phyloP scores from a whole-genome alignment of 1,140 invertebrate species.

The Nephila pilipes region DNA sequence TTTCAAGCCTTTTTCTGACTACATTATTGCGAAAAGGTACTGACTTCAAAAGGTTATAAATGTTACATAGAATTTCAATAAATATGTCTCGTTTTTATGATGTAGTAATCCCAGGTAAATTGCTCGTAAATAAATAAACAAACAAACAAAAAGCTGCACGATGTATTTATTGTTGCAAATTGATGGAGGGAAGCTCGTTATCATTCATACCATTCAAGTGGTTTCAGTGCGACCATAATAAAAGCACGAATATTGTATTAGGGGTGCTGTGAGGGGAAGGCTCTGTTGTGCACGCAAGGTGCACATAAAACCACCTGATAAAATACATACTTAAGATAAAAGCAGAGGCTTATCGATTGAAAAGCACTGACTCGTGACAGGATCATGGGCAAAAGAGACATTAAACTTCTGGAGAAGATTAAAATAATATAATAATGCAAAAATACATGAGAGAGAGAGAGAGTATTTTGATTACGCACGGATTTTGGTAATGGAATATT shows the following conservation, averaged over 20 bases:
- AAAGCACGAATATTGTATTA: conserved; percentile 33
- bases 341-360: conserved; percentile 31
- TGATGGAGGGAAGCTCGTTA: neutral
- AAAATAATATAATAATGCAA: conserved; percentile 1
- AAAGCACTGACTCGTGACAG: conserved; percentile 1
- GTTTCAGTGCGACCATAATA: neutral
- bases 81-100: too few relatives aligned
- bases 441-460: neutral
- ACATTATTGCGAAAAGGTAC: neutral
- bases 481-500: conserved; percentile 4
- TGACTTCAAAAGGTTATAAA: neutral
- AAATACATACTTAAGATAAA: conserved; percentile 45
- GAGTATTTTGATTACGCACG: neutral
- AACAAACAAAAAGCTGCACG: neutral
- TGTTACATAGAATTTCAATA: neutral
- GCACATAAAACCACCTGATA: conserved; percentile 44
- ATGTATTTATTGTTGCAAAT: neutral
- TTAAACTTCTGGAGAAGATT: neutral
- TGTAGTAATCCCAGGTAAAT: neutral
- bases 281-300: neutral
- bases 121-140: neutral
- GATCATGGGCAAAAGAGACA: neutral
- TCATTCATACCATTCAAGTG: neutral
- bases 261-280: neutral
- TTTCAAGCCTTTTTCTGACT: neutral